Base-by-base conservation (phyloP, 2,797 vertebrate genomes). In the Danio kyathit region DNA sequence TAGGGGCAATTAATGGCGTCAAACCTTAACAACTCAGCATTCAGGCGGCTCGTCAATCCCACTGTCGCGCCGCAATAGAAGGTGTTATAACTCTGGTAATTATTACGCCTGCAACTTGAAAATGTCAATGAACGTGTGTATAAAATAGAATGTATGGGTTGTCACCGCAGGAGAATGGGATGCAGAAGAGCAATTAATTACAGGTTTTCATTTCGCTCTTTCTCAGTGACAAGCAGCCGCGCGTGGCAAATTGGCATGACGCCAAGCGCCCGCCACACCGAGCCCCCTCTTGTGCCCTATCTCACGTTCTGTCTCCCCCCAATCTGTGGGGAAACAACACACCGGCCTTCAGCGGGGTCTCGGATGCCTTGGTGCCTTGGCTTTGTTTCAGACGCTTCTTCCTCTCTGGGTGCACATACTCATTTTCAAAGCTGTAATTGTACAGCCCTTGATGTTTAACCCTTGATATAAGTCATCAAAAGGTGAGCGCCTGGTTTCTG, bases 1-100 rank as follows among this genome's bases (percentile, higher is more conserved):
- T 97, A 97, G 96, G 96, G 96, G 95, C 96, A 97, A 97, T 97
- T 97, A 97, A 96, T 95, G 93, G 94, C 96, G 94, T 97, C 96
- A 96, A 96, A 96, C 95, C 95, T 95, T 93, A 94, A 94, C 93
- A 92, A 94, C 93, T 92, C 91, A 92, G 94, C 94, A 94, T 95
- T 96, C 95, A 96, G 91, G 88, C 90, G 91, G 91, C 91, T 92
- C 94, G 89, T 94, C 94, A 94, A 93, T 92, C 57, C 90, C 92
- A 87, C 90, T 88, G 86, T 90, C 91, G 93, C 93, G 90, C 90
- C 90, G 93, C 94, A 93, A 93, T 93, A 94, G 95, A 96, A 96
- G 96, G 95, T 96, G 95, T 95, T 95, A 96, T 95, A 96, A 96
- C 95, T 95, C 95, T 90, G 88, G 94, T 96, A 96, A 97, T 96